Conservation (phyloP, 2,113 vertebrate species). For the Scopus umbretta region DNA sequence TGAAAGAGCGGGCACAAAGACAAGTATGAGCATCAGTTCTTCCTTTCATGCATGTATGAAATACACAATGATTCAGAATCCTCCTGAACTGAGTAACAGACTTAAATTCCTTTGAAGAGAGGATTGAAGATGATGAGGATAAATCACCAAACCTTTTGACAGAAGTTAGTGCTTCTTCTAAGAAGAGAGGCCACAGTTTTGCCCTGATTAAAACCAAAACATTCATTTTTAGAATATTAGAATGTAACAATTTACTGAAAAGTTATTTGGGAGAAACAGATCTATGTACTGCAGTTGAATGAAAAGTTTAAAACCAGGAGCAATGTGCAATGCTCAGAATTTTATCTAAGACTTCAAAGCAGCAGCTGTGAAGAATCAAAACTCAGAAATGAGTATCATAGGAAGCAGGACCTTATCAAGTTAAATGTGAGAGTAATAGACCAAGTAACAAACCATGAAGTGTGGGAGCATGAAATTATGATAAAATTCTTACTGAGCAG, state of each 20-base stretch:
- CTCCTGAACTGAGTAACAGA: neutral
- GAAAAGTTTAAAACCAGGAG: conserved; percentile 42
- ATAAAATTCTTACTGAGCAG: conserved; percentile 58
- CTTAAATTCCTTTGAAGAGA: conserved; percentile 17
- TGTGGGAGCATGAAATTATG: conserved; percentile 60
- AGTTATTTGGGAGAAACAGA: conserved; percentile 38
- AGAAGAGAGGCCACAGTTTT: neutral
- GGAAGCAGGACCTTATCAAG: conserved; percentile 57
- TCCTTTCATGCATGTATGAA: neutral
- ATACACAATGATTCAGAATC: neutral
- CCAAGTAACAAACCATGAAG: conserved; percentile 63
- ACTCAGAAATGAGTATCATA: conserved; percentile 53
- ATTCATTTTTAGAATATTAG: neutral
- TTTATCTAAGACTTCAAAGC: conserved; percentile 69
- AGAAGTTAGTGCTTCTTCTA: neutral
- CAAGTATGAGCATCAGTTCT: neutral
- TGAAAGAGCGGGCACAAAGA: neutral
- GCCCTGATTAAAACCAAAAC: conserved; percentile 44
- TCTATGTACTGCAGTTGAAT: neutral
- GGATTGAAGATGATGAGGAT: neutral
- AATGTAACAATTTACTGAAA: neutral
- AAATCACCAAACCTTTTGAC: neutral
- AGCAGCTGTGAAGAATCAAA: conserved; percentile 62
- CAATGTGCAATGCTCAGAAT: neutral
- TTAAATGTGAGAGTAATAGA: conserved; percentile 57